Conservation (phyloP, 2,113 vertebrate genomes). For the Panthera tigris region DNA sequence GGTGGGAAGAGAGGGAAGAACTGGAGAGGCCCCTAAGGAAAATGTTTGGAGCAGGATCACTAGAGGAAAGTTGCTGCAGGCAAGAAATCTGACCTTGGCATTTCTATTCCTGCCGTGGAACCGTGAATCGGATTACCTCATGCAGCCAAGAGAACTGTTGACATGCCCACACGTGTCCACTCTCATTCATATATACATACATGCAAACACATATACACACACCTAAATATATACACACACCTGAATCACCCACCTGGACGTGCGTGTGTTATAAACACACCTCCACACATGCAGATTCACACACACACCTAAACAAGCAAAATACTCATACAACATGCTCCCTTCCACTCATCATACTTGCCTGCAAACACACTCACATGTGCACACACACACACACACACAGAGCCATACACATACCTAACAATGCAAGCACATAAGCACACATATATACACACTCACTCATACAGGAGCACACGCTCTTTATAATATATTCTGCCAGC, state of each 20-base stretch:
- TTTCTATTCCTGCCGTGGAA: conserved; percentile 49
- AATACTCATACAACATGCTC: not conserved
- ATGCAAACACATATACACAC: not conserved
- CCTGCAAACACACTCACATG: not conserved
- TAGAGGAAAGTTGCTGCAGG: conserved; percentile 55
- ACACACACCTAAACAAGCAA: not conserved
- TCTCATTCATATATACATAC: not conserved
- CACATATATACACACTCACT: not conserved
- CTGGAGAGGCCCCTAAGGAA: conserved; percentile 29
- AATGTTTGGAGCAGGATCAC: conserved; percentile 50
- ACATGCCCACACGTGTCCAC: not conserved
- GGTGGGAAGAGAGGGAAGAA: conserved; percentile 62
- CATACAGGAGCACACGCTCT: accelerated
- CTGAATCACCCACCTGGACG: not conserved
- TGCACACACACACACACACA: not conserved
- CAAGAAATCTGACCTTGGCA: not conserved
- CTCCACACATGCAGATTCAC: not conserved
- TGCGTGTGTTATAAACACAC: not conserved
- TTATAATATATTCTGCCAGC: not conserved
- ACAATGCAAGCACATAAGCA: not conserved
- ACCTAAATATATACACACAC: not conserved
- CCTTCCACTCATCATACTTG: not conserved
- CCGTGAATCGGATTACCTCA: not conserved
- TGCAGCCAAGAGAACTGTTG: not conserved
- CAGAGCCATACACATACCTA: not conserved